Percentiles rank a stretch among this genome's conserved stretches.
Conservation (phyloP, 2,113 vertebrate species). For the Halichoeres trimaculatus region DNA sequence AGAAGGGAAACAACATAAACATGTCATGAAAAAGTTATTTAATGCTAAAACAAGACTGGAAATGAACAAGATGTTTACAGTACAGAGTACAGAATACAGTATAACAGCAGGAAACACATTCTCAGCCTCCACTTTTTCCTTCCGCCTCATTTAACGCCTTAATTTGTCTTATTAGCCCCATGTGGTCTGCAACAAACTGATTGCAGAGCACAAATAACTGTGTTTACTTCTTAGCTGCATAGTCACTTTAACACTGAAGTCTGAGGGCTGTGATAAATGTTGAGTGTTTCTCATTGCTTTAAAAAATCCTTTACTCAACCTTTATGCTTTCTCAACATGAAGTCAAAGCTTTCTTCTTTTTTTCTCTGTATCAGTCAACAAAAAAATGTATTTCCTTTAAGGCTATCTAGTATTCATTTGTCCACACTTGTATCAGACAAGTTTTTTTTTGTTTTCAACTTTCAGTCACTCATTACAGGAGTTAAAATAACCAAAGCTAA, state of each 20-base stretch:
- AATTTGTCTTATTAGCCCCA: slow-evolving; percentile 38
- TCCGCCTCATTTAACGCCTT: slow-evolving; percentile 29
- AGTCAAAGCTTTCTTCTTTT: too few relatives aligned
- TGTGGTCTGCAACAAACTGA: slow-evolving; percentile 21
- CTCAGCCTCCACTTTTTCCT: slow-evolving; percentile 6
- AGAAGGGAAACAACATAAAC: too few relatives aligned
- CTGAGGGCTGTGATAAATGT: slow-evolving; percentile 21
- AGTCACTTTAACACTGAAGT: slow-evolving; percentile 19
- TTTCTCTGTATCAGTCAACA: too few relatives aligned
- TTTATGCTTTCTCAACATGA: too few relatives aligned
- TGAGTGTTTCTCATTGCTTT: neutral
- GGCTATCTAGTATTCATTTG: too few relatives aligned
- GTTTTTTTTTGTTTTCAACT: too few relatives aligned
- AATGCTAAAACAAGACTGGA: too few relatives aligned
- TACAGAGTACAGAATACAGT: neutral
- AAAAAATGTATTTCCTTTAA: too few relatives aligned
- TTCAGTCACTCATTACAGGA: too few relatives aligned
- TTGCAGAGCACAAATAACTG: slow-evolving; percentile 23
- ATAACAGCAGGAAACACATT: neutral
- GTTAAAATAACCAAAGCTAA: too few relatives aligned
- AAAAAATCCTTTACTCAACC: neutral
- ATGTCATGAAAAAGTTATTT: too few relatives aligned
- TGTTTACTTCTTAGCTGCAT: slow-evolving; percentile 30
- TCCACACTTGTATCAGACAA: too few relatives aligned
- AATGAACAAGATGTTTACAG: neutral